These are phyloP conservation scores for Schizotus pectinicornis DNA, from an alignment of 2,888 invertebrate species.

Conservation along the genomic window DNA sequence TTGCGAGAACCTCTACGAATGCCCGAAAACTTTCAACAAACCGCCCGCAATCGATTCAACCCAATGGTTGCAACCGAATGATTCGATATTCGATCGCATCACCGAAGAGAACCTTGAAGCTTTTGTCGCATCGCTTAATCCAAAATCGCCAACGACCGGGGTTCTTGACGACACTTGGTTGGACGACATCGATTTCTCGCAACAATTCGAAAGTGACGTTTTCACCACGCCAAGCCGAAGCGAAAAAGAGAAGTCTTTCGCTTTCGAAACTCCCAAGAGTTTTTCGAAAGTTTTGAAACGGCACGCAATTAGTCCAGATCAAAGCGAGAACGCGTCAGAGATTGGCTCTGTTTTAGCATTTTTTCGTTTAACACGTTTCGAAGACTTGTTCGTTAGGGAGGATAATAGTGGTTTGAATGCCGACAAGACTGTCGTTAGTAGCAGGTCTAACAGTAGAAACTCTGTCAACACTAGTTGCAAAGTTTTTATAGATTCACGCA, in stretches of 20 bases:
- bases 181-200: constrained; percentile 25
- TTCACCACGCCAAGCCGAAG: constrained; percentile 1
- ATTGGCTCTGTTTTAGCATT: too few species aligned
- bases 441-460: constrained; percentile 33
- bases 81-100: constrained; percentile 40
- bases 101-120: constrained; percentile 41
- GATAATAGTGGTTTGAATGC: constrained; percentile 29
- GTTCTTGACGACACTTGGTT: constrained; percentile 15
- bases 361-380: too few species aligned
- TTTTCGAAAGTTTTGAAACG: constrained; percentile 33
- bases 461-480: too few species aligned
- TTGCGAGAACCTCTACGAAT: constrained; percentile 60
- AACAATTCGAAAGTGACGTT: not conserved
- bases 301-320: not conserved
- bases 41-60: constrained; percentile 14
- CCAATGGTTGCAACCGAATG: constrained; percentile 37
- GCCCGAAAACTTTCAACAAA: constrained; percentile 40
- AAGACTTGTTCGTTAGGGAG: too few species aligned
- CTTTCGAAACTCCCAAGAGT: constrained; percentile 43
- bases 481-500: too few species aligned
- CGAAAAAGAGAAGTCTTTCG: constrained; percentile 34
- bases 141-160: constrained; percentile 18
- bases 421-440: constrained; percentile 40
- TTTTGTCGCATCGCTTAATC: constrained; percentile 37
- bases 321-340: not conserved